phyloP scores from a whole-genome alignment of 1,140 invertebrate species.

The Sycobia sp. region DNA sequence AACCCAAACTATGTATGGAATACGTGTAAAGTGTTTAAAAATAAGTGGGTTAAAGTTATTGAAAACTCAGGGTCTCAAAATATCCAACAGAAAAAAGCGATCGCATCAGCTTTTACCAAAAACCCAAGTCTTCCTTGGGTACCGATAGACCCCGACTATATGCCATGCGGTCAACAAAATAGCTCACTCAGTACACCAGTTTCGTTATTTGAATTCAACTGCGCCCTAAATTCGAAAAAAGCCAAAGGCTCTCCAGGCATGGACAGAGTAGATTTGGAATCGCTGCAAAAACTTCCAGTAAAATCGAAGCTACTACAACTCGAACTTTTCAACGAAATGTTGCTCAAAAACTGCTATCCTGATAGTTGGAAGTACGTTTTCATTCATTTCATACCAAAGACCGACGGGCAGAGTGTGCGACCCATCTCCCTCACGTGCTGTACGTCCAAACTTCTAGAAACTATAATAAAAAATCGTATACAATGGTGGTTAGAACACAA shows the following conservation, averaged over 20 bases:
- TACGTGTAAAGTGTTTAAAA: neutral
- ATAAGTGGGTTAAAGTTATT: neutral
- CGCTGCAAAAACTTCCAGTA: neutral
- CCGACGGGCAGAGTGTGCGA: neutral
- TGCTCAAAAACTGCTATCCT: neutral
- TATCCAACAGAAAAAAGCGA: neutral
- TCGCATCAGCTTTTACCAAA: neutral
- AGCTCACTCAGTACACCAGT: neutral
- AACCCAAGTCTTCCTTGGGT: neutral
- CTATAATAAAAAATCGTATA: neutral
- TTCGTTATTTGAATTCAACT: no score
- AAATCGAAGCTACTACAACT: neutral
- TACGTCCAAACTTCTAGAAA: neutral
- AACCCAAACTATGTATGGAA: neutral
- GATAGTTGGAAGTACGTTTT: neutral
- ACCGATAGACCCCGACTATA: neutral
- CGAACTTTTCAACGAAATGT: neutral
- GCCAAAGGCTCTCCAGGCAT: no score
- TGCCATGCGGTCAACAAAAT: neutral
- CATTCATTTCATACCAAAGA: neutral
- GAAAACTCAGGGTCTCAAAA: neutral
- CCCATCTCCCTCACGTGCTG: neutral
- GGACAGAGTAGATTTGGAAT: conserved; percentile 3
- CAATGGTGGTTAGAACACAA: neutral
- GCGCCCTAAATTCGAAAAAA: no score